phyloP scores from a whole-genome alignment of 2,797 vertebrate species.

The Chloroceryle inda region DNA sequence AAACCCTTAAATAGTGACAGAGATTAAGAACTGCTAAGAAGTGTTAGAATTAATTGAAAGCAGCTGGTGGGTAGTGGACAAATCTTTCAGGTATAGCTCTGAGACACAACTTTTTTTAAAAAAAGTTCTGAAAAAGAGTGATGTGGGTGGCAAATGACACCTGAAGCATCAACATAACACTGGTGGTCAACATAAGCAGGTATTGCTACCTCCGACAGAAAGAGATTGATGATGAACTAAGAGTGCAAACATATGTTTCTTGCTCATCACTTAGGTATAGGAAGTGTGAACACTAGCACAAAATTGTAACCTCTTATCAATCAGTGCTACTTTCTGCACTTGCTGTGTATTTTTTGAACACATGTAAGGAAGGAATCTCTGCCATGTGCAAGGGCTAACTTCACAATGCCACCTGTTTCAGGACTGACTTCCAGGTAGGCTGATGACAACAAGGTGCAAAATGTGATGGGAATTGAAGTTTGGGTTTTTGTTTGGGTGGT shows the following conservation, averaged over 20 bases:
- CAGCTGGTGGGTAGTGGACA: not conserved
- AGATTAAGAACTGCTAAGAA: not conserved
- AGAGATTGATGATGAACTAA: not conserved
- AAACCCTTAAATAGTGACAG: not conserved
- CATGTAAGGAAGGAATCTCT: not conserved
- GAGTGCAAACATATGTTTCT: not conserved
- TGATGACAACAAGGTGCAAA: not conserved
- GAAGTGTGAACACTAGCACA: not conserved
- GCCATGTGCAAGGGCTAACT: not conserved
- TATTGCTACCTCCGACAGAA: not conserved
- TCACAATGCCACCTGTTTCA: not conserved
- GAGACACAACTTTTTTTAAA: not conserved
- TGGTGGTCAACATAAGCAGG: not conserved
- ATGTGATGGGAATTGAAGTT: not conserved
- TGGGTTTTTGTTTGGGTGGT: not conserved
- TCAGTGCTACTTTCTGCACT: not conserved
- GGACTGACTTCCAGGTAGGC: not conserved
- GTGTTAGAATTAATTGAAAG: not conserved
- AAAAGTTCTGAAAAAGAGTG: not conserved
- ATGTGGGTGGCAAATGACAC: not conserved
- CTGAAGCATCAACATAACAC: not conserved
- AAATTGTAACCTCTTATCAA: not conserved
- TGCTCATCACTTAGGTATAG: not conserved
- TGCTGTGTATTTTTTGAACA: fast-evolving
- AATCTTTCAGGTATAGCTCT: not conserved